phyloP scores from a whole-genome alignment of 2,113 vertebrate genomes.

The Melanotaenia duboulayi region DNA sequence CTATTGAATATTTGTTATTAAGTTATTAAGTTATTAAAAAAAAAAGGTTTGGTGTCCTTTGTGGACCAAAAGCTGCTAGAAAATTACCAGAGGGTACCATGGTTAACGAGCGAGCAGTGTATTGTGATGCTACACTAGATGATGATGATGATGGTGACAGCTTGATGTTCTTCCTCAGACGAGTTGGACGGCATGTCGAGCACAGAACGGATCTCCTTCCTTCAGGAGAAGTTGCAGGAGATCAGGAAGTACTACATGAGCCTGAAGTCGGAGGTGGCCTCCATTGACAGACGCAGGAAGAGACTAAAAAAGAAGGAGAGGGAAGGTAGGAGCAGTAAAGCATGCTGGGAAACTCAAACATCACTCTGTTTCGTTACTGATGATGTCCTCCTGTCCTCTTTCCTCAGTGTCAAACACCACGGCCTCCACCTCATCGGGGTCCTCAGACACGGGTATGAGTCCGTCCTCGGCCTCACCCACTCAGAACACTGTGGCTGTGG shows the following conservation, averaged over 20 bases:
- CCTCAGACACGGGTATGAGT: constrained; percentile 97
- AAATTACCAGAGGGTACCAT: no score
- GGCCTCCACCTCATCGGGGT: constrained; percentile 95
- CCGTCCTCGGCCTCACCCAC: constrained; percentile 94
- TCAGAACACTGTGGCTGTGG: constrained; percentile 94
- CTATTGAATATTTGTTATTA: no score
- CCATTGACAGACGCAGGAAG: constrained; percentile 96
- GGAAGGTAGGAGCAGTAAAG: constrained; percentile 86
- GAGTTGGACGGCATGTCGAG: constrained; percentile 95
- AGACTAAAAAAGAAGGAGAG: constrained; percentile 98
- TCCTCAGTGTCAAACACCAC: constrained; percentile 90
- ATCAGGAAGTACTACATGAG: constrained; percentile 98
- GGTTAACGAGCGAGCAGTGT: no score
- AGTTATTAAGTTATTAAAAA: no score
- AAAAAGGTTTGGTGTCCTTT: no score
- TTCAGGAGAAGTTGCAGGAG: constrained; percentile 98
- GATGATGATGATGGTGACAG: no score
- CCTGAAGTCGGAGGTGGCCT: constrained; percentile 97
- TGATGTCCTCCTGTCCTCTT: background rate
- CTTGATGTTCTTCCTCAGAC: constrained; percentile 75
- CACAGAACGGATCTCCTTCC: constrained; percentile 93
- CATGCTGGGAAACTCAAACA: background rate
- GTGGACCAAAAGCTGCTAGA: no score
- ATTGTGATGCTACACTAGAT: no score
- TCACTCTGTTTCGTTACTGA: background rate